phyloP scores from a whole-genome alignment of 2,888 invertebrate genomes.

The Nomada ruficornis region DNA sequence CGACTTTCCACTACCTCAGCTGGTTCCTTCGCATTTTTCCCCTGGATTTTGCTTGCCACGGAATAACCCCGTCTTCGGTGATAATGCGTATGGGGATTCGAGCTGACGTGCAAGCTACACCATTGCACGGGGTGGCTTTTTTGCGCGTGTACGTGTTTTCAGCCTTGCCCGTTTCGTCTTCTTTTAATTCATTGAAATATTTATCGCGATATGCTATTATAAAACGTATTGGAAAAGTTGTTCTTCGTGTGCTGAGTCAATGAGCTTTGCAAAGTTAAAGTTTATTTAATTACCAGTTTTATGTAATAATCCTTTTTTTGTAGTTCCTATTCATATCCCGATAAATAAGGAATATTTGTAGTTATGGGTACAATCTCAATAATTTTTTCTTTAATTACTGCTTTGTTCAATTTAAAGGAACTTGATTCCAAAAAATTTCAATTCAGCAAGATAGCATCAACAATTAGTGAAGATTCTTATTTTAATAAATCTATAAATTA shows the following conservation, averaged over 20 bases:
- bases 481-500: constrained; percentile 10
- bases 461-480: not conserved
- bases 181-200: not conserved
- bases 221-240: too few species aligned
- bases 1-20: constrained; percentile 61
- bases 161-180: too few species aligned
- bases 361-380: too few species aligned
- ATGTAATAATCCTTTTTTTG: too few species aligned
- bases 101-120: constrained; percentile 45
- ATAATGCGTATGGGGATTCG: constrained; percentile 52
- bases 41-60: constrained; percentile 48
- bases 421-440: not conserved
- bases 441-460: not conserved
- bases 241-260: too few species aligned
- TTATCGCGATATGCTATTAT: not conserved
- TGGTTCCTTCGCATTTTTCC: constrained; percentile 62
- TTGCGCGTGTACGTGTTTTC: not conserved
- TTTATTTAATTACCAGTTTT: too few species aligned
- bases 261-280: too few species aligned
- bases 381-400: too few species aligned
- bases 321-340: too few species aligned
- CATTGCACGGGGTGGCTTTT: not conserved
- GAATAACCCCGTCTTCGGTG: constrained; percentile 40
- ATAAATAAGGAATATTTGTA: too few species aligned
- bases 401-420: not conserved